Evolutionary conservation across 2,113 vertebrate genomes (phyloP), one percentile per base, ranked within the genome.

Genomic region (Gnathonemus echidnorhynchus): DNA sequence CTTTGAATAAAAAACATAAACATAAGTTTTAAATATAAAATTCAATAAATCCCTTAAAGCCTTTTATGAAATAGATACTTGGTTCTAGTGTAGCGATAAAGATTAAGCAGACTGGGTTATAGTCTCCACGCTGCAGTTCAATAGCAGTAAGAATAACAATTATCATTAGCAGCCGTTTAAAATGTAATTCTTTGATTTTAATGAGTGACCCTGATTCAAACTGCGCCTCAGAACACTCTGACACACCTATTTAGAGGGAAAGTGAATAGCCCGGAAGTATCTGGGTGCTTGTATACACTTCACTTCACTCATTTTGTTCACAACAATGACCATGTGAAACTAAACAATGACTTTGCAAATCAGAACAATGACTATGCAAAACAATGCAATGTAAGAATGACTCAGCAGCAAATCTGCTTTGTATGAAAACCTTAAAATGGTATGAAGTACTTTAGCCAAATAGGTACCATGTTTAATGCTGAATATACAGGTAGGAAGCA

Each of bases 371-470:
- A 62, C 56, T 62, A 24, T 58, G 56, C 3, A 2, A 58, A 58
- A 21, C 2, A 62, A 3, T 24, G 58, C 62, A 66, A 27, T 27
- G 3, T 31, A 11, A 70, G 62, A 70, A 31, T 70, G 62, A 66
- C 62, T 11, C 62, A 0, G 62, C 62, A 66, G 9, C 21, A n/a
- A 66, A 66, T 66, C 9, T 66, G 27, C 10, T 70, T 27, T 1
- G n/a, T 70, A 70, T 70, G 62, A 31, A 70, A 70, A 70, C 62
- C 27, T 70, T 70, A 70, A 89, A 62, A 86, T 89, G 52, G 42
- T 80, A 13, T 46, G 58, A 35, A 85, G 49, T 11, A 27, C 27
- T 48, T 45, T 84, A 62, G 21, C 80, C 35, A 89, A 86, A 8
- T 24, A 35, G 39, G 89, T 49, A 48, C 21, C 52, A 13, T 86